A percentile compares a stretch with the other conserved stretches of the same genome.
These are phyloP conservation scores for Drosophila birchii DNA, from an alignment of 2,888 invertebrate genomes.

Conservation along the genomic window DNA sequence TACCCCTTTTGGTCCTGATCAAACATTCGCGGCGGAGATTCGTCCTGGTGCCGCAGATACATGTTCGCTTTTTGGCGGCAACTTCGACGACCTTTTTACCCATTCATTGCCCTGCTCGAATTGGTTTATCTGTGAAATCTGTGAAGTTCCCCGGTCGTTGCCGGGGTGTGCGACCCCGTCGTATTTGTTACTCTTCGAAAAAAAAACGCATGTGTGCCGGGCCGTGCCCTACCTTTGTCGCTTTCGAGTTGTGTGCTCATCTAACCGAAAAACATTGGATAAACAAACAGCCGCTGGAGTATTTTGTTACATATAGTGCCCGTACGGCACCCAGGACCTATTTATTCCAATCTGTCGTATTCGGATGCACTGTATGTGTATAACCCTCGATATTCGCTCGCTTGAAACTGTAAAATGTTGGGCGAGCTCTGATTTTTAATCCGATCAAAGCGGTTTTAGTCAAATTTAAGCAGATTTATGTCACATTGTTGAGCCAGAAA, in stretches of 20 bases:
- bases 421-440: constrained; percentile 82
- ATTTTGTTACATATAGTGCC: constrained; percentile 67
- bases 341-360: constrained; percentile 75
- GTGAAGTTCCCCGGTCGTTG: constrained; percentile 57
- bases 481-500: constrained; percentile 74
- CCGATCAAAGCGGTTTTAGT: constrained; percentile 84
- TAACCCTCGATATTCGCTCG: not conserved
- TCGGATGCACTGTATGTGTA: constrained; percentile 58
- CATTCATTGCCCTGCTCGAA: constrained; percentile 84
- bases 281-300: constrained; percentile 82
- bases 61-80: constrained; percentile 56
- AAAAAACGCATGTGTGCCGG: constrained; percentile 25
- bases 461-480: constrained; percentile 85
- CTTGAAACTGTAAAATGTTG: constrained; percentile 73
- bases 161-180: constrained; percentile 53
- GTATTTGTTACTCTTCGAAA: constrained; percentile 60
- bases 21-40: constrained; percentile 61
- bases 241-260: constrained; percentile 76
- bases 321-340: constrained; percentile 26
- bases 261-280: constrained; percentile 84
- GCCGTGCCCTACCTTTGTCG: constrained; percentile 57
- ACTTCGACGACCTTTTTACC: constrained; percentile 74
- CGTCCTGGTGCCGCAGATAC: constrained; percentile 81
- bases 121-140: constrained; percentile 84
- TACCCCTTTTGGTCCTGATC: constrained; percentile 63